Evolutionary conservation across 2,797 vertebrate genomes (phyloP).

Genomic region (Ammospiza maritima): DNA sequence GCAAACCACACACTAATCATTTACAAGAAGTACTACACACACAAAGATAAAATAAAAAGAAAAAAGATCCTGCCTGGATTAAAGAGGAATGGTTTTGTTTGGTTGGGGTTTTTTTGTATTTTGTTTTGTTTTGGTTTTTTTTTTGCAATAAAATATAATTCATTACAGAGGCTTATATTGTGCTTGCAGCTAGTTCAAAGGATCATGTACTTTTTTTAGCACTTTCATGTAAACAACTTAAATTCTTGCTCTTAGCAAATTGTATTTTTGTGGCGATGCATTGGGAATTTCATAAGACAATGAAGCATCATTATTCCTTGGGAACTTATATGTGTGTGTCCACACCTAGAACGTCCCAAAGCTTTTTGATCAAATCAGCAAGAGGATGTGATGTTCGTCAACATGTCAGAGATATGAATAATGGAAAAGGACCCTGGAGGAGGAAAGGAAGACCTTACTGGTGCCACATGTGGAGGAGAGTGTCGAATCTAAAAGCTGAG

Average conservation of each 20-base stretch:
- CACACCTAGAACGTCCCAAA: neutral
- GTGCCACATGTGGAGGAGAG: neutral
- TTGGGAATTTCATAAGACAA: neutral
- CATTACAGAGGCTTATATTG: neutral
- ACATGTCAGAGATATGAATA: neutral
- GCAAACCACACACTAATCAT: neutral
- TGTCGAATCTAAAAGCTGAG: neutral
- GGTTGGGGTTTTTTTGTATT: too few species aligned
- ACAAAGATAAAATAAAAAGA: neutral
- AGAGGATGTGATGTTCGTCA: neutral
- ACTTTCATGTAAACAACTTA: neutral
- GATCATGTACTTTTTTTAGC: neutral
- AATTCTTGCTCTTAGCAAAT: neutral
- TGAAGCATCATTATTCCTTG: neutral
- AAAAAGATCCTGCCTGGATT: neutral
- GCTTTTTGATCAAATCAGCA: neutral
- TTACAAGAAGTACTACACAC: neutral
- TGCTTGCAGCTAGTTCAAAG: neutral
- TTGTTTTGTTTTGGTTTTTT: neutral
- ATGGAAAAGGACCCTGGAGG: neutral
- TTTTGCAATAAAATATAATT: neutral
- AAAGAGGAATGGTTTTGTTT: neutral
- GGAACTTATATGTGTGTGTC: neutral
- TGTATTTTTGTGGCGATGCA: neutral
- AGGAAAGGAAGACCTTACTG: neutral